phyloP scores from a whole-genome alignment of 2,888 invertebrate genomes.

The Drosophila longiperda region DNA sequence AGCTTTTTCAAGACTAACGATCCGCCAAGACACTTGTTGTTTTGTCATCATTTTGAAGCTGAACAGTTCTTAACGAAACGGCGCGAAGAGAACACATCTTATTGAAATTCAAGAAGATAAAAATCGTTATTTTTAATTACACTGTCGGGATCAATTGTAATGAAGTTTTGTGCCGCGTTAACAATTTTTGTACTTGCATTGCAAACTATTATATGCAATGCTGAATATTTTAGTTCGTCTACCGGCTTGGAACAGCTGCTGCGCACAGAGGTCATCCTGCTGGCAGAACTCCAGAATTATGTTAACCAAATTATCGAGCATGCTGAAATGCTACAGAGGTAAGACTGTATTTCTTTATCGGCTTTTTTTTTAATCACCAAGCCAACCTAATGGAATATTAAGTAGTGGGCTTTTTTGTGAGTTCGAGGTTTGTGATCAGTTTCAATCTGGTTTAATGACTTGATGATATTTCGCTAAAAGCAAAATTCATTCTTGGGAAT shows the following conservation, averaged over 20 bases:
- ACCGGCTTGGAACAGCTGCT: conserved; percentile 78
- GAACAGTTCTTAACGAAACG: conserved; percentile 64
- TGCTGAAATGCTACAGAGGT: conserved; percentile 74
- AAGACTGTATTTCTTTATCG: background rate
- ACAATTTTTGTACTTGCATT: conserved; percentile 15
- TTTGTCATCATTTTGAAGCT: conserved; percentile 17
- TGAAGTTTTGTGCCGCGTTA: conserved; percentile 13
- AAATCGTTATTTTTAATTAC: background rate
- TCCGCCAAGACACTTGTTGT: conserved; percentile 15
- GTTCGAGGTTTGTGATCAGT: background rate
- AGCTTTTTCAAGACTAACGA: conserved; percentile 55
- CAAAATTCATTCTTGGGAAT: background rate
- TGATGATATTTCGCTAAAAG: background rate
- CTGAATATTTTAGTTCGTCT: conserved; percentile 79
- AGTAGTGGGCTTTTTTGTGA: conserved; percentile 1
- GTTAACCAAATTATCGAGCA: conserved; percentile 73
- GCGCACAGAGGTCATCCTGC: conserved; percentile 73
- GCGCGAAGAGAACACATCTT: conserved; percentile 47
- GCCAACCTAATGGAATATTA: conserved; percentile 12
- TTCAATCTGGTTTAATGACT: conserved; percentile 24
- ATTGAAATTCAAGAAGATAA: conserved; percentile 6
- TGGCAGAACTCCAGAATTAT: conserved; percentile 79
- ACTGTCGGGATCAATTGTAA: conserved; percentile 12
- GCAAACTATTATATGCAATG: conserved; percentile 40
- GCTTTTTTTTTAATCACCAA: background rate